A percentile compares a stretch with the other conserved stretches of the same genome.
These are phyloP conservation scores for Cephus pulcher DNA, from an alignment of 2,888 invertebrate genomes.

Conservation along the genomic window DNA sequence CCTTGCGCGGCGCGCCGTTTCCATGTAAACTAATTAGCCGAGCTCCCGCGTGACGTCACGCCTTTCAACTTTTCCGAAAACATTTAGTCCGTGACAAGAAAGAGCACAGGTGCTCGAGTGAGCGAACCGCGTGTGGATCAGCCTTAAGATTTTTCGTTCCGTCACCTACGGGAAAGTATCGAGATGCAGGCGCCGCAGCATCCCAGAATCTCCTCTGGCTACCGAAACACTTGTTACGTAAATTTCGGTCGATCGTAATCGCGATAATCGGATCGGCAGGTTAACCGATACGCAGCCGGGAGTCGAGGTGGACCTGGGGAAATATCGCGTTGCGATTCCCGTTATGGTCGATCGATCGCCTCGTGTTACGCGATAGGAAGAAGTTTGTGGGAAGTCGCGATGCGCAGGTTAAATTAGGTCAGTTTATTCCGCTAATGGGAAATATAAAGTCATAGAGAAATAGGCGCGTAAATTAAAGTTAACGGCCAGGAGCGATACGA, in stretches of 20 bases:
- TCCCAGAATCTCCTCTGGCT: too few species aligned
- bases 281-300: too few species aligned
- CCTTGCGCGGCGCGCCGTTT: too few species aligned
- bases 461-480: slow-evolving; percentile 59
- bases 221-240: too few species aligned
- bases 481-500: slow-evolving; percentile 49
- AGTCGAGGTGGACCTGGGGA: too few species aligned
- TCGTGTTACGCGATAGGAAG: too few species aligned
- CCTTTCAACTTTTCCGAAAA: slow-evolving; percentile 37
- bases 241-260: slow-evolving; percentile 35
- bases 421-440: slow-evolving; percentile 61
- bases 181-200: too few species aligned
- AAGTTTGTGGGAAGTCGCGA: slow-evolving; percentile 18
- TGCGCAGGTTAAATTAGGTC: slow-evolving; percentile 51
- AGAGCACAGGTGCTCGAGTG: too few species aligned
- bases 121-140: too few species aligned
- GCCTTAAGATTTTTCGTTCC: too few species aligned
- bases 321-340: slow-evolving; percentile 24
- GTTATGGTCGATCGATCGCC: slow-evolving; percentile 36
- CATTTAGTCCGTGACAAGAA: slow-evolving; percentile 28
- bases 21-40: slow-evolving; percentile 53
- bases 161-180: too few species aligned
- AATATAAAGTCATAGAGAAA: slow-evolving; percentile 60
- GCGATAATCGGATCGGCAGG: not conserved
- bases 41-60: slow-evolving; percentile 42